These are phyloP conservation scores for Brachyptera putata DNA, from an alignment of 2,888 invertebrate genomes.

Conservation along the genomic window DNA sequence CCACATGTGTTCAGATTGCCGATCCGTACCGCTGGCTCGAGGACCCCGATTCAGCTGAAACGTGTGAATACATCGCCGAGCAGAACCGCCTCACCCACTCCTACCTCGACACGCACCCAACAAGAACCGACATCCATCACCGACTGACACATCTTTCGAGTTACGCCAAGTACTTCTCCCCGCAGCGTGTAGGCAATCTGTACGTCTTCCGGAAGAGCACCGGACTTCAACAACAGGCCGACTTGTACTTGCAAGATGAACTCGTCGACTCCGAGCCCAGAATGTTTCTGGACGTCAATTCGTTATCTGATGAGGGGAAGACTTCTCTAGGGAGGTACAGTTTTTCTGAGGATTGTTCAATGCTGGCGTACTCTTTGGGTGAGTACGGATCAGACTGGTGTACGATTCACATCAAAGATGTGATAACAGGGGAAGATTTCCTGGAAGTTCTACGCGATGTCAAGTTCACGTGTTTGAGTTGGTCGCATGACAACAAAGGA, in stretches of 20 bases:
- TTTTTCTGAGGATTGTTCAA: constrained; percentile 49
- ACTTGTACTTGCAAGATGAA: constrained; percentile 81
- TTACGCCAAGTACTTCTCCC: constrained; percentile 53
- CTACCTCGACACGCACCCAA: constrained; percentile 47
- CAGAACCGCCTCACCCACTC: constrained; percentile 51
- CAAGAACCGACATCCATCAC: constrained; percentile 44
- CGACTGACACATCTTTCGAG: constrained; percentile 53
- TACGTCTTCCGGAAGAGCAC: constrained; percentile 53
- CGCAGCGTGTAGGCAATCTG: constrained; percentile 46
- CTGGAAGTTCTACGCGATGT: constrained; percentile 48
- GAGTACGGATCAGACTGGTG: constrained; percentile 55
- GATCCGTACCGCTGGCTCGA: constrained; percentile 57
- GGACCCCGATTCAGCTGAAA: constrained; percentile 52
- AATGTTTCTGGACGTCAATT: constrained; percentile 86
- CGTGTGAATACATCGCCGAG: constrained; percentile 50
- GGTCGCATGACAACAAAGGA: constrained; percentile 54
- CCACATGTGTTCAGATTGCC: no score
- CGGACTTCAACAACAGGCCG: constrained; percentile 96
- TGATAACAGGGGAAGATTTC: constrained; percentile 40
- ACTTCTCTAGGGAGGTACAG: constrained; percentile 36
- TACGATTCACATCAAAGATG: constrained; percentile 41
- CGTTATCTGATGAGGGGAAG: constrained; percentile 49
- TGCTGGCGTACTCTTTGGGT: constrained; percentile 50
- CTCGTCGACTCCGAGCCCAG: constrained; percentile 69
- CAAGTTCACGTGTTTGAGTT: constrained; percentile 50